These are phyloP conservation scores for Mesoclemmys tuberculata DNA, from an alignment of 2,113 vertebrate species.

Conservation along the genomic window DNA sequence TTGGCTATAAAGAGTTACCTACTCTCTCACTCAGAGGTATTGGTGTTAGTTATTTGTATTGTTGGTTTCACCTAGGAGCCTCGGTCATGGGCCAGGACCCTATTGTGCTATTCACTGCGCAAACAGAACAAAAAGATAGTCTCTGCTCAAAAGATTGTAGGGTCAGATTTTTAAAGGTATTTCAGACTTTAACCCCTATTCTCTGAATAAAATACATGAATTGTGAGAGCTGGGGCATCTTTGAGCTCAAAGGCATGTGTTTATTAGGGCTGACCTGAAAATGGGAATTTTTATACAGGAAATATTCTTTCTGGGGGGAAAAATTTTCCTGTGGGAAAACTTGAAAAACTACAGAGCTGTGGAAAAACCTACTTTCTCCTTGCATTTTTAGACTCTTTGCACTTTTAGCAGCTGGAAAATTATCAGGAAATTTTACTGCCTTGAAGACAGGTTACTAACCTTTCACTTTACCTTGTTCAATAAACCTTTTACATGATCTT, in stretches of 20 bases:
- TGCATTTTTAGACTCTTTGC: neutral
- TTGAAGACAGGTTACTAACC: neutral
- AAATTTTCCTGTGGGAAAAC: neutral
- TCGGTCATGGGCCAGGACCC: neutral
- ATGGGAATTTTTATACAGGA: fast-evolving
- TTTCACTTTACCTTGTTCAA: neutral
- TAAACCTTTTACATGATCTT: neutral
- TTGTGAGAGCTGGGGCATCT: neutral
- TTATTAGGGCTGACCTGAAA: neutral
- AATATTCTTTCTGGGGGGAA: neutral
- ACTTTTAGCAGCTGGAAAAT: neutral
- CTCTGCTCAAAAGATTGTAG: neutral
- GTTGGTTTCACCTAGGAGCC: neutral
- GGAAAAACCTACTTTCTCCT: neutral
- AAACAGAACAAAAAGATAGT: neutral
- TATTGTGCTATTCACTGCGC: neutral
- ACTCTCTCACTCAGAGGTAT: neutral
- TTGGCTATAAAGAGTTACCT: neutral
- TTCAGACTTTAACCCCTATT: neutral
- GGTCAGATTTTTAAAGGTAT: neutral
- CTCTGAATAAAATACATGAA: neutral
- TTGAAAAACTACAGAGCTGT: neutral
- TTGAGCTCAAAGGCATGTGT: neutral
- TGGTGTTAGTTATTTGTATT: neutral
- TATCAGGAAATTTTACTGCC: neutral